phyloP scores from a whole-genome alignment of 2,888 invertebrate genomes.

The Ophion costatus region DNA sequence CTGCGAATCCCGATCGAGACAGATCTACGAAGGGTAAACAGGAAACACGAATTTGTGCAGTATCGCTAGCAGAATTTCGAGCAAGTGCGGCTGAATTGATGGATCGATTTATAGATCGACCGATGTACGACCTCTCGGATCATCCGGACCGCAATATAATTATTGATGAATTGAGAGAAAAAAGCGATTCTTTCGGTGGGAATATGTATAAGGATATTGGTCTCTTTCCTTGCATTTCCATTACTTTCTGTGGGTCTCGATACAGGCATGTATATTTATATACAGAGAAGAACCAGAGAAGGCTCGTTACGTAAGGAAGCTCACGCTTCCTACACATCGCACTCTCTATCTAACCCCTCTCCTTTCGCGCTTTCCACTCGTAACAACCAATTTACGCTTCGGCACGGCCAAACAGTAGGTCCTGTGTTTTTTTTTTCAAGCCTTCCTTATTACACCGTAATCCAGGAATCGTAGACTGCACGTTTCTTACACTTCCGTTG shows the following conservation, averaged over 20 bases:
- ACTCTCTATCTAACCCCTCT: not conserved
- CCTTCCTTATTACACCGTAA: constrained; percentile 53
- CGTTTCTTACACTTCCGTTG: constrained; percentile 49
- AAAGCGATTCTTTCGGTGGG: constrained; percentile 18
- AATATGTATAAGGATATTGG: not conserved
- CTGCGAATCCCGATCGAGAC: constrained; percentile 35
- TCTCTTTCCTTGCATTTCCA: not conserved
- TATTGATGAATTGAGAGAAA: not conserved
- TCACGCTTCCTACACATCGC: constrained; percentile 27
- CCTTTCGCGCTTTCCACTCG: constrained; percentile 15
- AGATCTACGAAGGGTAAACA: not conserved
- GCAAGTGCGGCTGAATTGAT: constrained; percentile 3
- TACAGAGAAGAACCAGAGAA: not conserved
- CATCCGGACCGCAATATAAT: constrained; percentile 18
- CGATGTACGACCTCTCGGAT: constrained; percentile 2
- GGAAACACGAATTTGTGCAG: constrained; percentile 13
- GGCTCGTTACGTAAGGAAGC: constrained; percentile 54
- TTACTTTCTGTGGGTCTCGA: not conserved
- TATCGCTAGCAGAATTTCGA: not conserved
- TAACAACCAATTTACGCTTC: constrained; percentile 21
- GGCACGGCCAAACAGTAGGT: too few relatives aligned
- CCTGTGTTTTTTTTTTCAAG: constrained; percentile 48
- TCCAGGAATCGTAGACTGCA: constrained; percentile 52
- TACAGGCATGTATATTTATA: not conserved
- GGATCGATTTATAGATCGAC: constrained; percentile 19